phyloP scores from a whole-genome alignment of 2,888 invertebrate genomes.

The Dasypolia templi region DNA sequence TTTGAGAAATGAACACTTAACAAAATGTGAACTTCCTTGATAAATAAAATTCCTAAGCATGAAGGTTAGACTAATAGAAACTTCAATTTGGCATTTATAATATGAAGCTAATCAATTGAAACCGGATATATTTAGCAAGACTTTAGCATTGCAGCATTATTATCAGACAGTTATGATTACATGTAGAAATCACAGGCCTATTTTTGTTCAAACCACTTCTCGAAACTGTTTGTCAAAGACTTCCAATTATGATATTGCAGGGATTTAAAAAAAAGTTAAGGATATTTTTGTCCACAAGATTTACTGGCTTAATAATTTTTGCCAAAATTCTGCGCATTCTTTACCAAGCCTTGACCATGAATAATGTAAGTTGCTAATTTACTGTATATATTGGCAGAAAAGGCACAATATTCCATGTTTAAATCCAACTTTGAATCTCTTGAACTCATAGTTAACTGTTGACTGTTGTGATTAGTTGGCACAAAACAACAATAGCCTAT shows the following conservation, averaged over 20 bases:
- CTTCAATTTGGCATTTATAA: neutral
- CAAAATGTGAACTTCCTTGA: neutral
- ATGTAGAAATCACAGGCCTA: conserved; percentile 10
- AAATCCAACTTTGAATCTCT: neutral
- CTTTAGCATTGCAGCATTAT: neutral
- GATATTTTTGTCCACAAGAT: neutral
- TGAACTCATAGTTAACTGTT: neutral
- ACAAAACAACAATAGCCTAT: conserved; percentile 1
- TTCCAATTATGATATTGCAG: neutral
- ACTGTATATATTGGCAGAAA: neutral
- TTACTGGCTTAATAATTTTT: neutral
- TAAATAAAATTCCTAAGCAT: neutral
- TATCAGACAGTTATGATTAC: conserved; percentile 32
- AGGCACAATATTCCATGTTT: neutral
- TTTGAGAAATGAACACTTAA: neutral
- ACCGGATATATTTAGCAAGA: neutral
- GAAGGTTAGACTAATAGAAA: conserved; percentile 16
- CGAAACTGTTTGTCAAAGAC: neutral
- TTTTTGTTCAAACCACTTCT: neutral
- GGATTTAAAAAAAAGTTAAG: neutral
- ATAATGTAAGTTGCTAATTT: neutral
- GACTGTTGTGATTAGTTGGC: neutral
- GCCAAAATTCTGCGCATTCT: neutral
- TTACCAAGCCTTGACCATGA: neutral
- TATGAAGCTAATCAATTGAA: conserved; percentile 6